These are phyloP conservation scores for Zaprionus obscuricornis DNA, from an alignment of 2,888 invertebrate species.

Conservation along the genomic window DNA sequence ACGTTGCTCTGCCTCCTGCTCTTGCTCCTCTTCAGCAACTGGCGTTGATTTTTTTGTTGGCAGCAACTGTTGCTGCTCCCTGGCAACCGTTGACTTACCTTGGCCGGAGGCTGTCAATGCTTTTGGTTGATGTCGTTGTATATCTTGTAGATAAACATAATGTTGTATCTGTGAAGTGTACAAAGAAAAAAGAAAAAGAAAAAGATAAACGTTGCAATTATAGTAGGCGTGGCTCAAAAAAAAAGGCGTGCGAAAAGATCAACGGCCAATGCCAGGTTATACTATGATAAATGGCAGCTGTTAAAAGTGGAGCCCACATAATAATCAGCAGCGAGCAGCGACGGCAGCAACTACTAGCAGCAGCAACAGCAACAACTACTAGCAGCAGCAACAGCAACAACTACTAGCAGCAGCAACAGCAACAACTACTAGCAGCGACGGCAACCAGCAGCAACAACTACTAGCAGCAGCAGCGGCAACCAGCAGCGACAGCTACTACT, in stretches of 20 bases:
- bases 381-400: neutral
- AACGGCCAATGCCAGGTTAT: slow-evolving; percentile 61
- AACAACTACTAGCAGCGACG: slow-evolving; percentile 12
- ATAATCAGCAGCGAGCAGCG: neutral
- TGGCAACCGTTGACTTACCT: slow-evolving; percentile 58
- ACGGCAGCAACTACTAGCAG: slow-evolving; percentile 1
- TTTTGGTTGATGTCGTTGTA: slow-evolving; percentile 78
- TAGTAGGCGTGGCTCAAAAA: slow-evolving; percentile 37
- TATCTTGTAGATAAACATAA: slow-evolving; percentile 81
- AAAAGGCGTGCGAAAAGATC: slow-evolving; percentile 52
- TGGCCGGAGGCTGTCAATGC: slow-evolving; percentile 56
- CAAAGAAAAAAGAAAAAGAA: slow-evolving; percentile 29
- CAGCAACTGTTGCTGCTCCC: neutral
- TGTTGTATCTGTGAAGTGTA: slow-evolving; percentile 78
- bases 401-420: slow-evolving; percentile 9
- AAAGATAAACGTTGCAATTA: slow-evolving; percentile 27
- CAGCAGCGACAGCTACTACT: slow-evolving; percentile 22
- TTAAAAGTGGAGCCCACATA: slow-evolving; percentile 52
- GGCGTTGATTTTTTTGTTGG: slow-evolving; percentile 46
- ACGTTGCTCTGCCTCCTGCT: slow-evolving; percentile 77
- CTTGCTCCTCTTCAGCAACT: slow-evolving; percentile 70
- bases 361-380: slow-evolving; percentile 13
- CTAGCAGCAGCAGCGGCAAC: slow-evolving; percentile 16
- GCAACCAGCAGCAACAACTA: slow-evolving; percentile 4
- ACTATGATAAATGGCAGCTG: slow-evolving; percentile 48